phyloP scores from a whole-genome alignment of 2,797 vertebrate species.

The Dipus sagitta region DNA sequence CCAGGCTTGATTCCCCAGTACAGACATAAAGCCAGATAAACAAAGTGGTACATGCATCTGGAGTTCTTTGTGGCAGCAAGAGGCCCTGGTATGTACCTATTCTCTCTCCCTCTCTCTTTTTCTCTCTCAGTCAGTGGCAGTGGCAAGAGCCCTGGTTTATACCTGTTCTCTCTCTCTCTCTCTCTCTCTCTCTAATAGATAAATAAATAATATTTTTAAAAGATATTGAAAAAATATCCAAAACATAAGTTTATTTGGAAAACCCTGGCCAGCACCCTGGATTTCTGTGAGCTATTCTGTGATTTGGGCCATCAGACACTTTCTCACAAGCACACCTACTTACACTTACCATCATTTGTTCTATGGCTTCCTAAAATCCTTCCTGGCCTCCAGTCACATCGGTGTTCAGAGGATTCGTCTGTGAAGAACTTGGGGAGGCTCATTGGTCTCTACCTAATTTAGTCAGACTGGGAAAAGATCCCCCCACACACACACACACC shows the following conservation, averaged over 20 bases:
- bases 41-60: no score
- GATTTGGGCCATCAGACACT: neutral
- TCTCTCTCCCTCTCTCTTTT: no score
- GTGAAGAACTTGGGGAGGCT: neutral
- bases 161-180: no score
- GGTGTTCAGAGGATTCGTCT: neutral
- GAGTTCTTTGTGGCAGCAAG: no score
- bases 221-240: conserved; percentile 2
- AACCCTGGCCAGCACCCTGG: neutral
- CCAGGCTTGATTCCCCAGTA: no score
- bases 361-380: neutral
- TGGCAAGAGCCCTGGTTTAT: no score
- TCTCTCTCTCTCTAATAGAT: no score
- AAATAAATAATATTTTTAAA: no score
- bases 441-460: conserved; percentile 4
- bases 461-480: neutral
- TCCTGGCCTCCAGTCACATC: neutral
- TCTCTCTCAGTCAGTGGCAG: no score
- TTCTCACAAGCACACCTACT: neutral
- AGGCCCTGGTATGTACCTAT: no score
- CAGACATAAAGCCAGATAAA: no score
- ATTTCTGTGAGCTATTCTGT: conserved; percentile 41
- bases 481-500: neutral
- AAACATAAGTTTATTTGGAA: conserved; percentile 21
- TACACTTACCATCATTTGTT: neutral